Conservation (phyloP, 2,797 vertebrate genomes). For the Graptemys geographica region DNA sequence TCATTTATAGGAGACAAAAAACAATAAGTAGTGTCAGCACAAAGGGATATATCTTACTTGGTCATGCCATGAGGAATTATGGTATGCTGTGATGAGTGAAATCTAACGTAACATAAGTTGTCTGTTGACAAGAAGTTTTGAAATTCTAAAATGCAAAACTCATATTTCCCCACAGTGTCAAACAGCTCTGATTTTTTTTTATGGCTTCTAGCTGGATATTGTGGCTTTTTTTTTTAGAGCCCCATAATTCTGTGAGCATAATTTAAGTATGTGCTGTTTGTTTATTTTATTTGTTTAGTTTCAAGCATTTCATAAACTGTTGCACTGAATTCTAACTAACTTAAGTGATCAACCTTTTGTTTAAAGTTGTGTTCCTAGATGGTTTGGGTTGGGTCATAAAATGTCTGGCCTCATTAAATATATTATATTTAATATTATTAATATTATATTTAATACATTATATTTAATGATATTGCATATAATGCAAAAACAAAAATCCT, state of each 20-base stretch:
- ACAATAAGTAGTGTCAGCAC: constrained; percentile 79
- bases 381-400: neutral
- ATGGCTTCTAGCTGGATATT: constrained; percentile 64
- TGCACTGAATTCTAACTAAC: neutral
- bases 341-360: neutral
- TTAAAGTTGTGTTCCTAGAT: neutral
- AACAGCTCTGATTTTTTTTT: constrained; percentile 77
- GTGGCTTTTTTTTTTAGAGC: constrained; percentile 50
- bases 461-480: neutral
- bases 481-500: neutral
- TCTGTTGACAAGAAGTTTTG: constrained; percentile 78
- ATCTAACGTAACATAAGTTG: constrained; percentile 81
- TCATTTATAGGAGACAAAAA: constrained; percentile 82
- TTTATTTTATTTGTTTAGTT: constrained; percentile 61
- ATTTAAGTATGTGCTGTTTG: constrained; percentile 66
- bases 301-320: constrained; percentile 40
- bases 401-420: neutral
- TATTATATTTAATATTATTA: neutral
- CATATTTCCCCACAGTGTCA: constrained; percentile 71
- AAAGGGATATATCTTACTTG: constrained; percentile 78
- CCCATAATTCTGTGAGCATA: constrained; percentile 63
- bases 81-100: constrained; percentile 74
- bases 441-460: neutral
- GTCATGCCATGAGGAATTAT: constrained; percentile 78
- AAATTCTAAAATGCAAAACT: constrained; percentile 82